Evolutionary conservation across 2,113 vertebrate genomes (phyloP).

Genomic region (Hiodon tergisus): DNA sequence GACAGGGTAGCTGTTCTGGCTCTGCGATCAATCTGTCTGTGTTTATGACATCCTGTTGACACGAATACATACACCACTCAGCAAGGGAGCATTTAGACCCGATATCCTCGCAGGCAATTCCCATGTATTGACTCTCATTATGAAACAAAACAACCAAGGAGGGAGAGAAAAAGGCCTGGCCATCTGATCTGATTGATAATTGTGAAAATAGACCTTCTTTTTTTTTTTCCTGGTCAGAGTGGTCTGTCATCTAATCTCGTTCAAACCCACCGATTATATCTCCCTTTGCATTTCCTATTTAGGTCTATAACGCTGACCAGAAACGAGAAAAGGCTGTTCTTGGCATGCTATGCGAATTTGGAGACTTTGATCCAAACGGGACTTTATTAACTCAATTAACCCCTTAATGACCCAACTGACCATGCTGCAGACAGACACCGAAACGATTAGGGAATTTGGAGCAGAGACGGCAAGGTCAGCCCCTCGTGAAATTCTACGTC

Average conservation of each 20-base stretch:
- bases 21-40: slow-evolving; percentile 15
- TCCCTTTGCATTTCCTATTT: not conserved
- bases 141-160: slow-evolving; percentile 2
- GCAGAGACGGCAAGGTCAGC: not conserved
- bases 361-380: slow-evolving; percentile 9
- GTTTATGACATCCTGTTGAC: not conserved
- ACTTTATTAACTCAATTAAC: slow-evolving; percentile 17
- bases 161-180: not conserved
- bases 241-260: not conserved
- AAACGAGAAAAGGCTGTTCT: not conserved
- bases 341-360: not conserved
- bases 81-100: not conserved
- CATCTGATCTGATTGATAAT: slow-evolving; percentile 9
- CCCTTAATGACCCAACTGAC: slow-evolving; percentile 1
- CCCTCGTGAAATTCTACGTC: not conserved
- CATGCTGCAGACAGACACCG: not conserved
- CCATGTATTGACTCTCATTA: not conserved
- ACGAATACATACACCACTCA: not conserved
- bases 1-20: not conserved
- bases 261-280: not conserved
- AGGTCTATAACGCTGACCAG: slow-evolving; percentile 13
- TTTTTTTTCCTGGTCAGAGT: not conserved
- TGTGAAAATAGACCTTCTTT: not conserved
- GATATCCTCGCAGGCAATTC: not conserved
- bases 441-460: not conserved